These are phyloP conservation scores for Xanthostigma xanthostigma DNA, from an alignment of 2,888 invertebrate genomes.

Conservation along the genomic window DNA sequence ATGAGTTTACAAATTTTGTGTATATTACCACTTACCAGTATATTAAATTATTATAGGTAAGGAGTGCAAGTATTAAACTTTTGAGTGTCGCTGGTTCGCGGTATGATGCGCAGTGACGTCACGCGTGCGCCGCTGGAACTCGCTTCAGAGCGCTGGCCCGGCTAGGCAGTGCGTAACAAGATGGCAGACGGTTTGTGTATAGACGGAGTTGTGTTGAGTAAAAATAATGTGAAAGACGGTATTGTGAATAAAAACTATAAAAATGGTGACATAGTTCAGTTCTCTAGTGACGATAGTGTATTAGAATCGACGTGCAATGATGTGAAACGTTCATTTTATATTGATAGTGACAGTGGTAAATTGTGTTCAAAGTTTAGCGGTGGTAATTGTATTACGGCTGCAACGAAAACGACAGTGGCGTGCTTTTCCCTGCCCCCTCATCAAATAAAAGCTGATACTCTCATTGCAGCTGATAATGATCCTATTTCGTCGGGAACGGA, in stretches of 20 bases:
- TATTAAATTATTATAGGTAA: no score
- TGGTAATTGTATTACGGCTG: slow-evolving; percentile 15
- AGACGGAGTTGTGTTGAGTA: slow-evolving; percentile 41
- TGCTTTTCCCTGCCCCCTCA: background rate
- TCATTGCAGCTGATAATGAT: no score
- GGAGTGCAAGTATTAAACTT: no score
- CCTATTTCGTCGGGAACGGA: no score
- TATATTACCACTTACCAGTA: no score
- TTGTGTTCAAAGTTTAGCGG: slow-evolving; percentile 24
- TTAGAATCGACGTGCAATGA: slow-evolving; percentile 23
- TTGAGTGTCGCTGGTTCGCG: no score
- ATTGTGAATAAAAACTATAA: slow-evolving; percentile 39
- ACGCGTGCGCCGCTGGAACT: slow-evolving; percentile 7
- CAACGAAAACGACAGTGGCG: slow-evolving; percentile 4
- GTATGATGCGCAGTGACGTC: slow-evolving; percentile 8
- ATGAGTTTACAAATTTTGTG: no score
- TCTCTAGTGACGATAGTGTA: slow-evolving; percentile 32
- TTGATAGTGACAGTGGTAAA: slow-evolving; percentile 26
- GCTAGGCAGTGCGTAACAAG: slow-evolving; percentile 51
- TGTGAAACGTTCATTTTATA: slow-evolving; percentile 30
- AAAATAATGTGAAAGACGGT: slow-evolving; percentile 38
- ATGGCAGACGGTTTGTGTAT: slow-evolving; percentile 68
- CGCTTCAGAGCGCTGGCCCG: slow-evolving; percentile 4
- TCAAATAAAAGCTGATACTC: no score
- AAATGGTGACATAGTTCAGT: slow-evolving; percentile 19